Conservation (phyloP, 2,797 vertebrate genomes). For the Phoebastria nigripes region DNA sequence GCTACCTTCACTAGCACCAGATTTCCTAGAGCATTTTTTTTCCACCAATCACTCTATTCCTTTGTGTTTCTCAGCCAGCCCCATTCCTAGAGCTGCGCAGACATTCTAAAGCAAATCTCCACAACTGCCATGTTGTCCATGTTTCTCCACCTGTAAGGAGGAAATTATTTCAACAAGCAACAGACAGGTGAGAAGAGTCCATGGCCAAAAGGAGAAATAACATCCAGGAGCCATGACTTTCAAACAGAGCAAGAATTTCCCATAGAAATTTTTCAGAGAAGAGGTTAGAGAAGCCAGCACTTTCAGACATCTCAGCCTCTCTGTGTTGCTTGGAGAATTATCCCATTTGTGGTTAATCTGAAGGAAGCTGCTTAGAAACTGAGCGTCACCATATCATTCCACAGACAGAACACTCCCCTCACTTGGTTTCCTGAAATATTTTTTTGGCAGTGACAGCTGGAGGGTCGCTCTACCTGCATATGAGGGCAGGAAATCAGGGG, state of each 20-base stretch:
- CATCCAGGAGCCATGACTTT: neutral
- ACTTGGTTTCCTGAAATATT: neutral
- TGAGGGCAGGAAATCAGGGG: neutral
- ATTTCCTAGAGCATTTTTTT: neutral
- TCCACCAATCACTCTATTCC: neutral
- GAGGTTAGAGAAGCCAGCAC: neutral
- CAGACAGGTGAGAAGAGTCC: neutral
- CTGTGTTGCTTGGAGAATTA: neutral
- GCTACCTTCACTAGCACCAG: neutral
- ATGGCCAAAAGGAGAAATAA: neutral
- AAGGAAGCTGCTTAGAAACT: neutral
- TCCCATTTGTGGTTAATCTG: neutral
- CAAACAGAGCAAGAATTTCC: neutral
- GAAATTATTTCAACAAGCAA: neutral
- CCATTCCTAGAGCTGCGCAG: neutral
- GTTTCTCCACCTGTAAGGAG: neutral
- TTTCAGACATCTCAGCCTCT: neutral
- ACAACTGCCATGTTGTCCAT: neutral
- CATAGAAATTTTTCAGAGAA: neutral
- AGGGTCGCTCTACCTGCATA: fast-evolving
- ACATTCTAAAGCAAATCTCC: neutral
- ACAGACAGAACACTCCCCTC: neutral
- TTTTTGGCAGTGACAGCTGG: neutral
- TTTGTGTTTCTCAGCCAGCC: neutral
- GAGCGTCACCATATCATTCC: neutral